phyloP scores from a whole-genome alignment of 2,797 vertebrate species.

The Phylloscopus collybita region DNA sequence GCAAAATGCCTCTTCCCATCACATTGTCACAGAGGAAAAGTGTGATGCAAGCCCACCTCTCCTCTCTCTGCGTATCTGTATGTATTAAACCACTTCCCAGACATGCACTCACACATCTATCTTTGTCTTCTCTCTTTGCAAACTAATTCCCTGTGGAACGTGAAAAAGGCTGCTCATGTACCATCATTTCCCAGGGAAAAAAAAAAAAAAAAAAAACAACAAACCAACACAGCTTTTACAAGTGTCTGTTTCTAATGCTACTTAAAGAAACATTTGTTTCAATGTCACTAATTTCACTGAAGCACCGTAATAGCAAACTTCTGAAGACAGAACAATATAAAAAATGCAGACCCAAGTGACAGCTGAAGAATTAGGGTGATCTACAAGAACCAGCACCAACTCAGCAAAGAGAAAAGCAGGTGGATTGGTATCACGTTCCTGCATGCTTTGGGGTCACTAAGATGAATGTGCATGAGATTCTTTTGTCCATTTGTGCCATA shows the following conservation, averaged over 20 bases:
- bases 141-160: constrained; percentile 5
- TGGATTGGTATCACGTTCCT: not conserved
- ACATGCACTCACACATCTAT: not conserved
- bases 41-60: not conserved
- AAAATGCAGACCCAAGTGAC: not conserved
- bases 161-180: not conserved
- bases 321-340: not conserved
- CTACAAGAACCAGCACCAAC: constrained; percentile 9
- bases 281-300: constrained; percentile 51
- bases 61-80: not conserved
- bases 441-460: constrained; percentile 66
- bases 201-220: not conserved
- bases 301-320: not conserved
- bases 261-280: not conserved
- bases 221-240: not conserved
- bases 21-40: not conserved
- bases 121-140: constrained; percentile 12
- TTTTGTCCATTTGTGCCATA: constrained; percentile 59
- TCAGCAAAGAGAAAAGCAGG: constrained; percentile 10
- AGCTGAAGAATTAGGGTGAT: constrained; percentile 30
- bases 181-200: not conserved
- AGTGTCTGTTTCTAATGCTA: constrained; percentile 12
- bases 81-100: not conserved
- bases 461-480: constrained; percentile 66
- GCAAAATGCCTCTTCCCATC: not conserved